Evolutionary conservation across 2,797 vertebrate species (phyloP).

Genomic region (Neosalanx taihuensis): DNA sequence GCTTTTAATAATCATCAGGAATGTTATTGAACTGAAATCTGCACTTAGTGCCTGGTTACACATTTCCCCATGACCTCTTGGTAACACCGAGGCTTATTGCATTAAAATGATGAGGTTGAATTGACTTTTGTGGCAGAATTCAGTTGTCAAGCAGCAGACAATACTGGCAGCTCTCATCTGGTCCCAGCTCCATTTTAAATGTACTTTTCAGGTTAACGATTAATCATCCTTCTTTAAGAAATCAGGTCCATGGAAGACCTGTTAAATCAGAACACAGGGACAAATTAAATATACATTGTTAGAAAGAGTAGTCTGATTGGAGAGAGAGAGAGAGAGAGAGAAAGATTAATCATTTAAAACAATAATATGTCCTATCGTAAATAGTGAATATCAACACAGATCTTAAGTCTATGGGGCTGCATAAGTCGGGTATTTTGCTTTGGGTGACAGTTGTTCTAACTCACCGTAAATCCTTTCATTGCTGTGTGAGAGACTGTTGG

Average conservation of each 20-base stretch:
- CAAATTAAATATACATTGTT: too few relatives aligned
- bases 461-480: constrained; percentile 6
- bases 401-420: background rate
- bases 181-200: background rate
- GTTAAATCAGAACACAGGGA: too few relatives aligned
- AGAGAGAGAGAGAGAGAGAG: too few relatives aligned
- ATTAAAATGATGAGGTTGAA: background rate
- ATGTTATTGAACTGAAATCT: background rate
- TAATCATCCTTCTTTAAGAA: too few relatives aligned
- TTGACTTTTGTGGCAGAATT: background rate
- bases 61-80: background rate
- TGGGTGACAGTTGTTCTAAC: background rate
- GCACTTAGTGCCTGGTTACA: background rate
- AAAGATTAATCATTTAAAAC: too few relatives aligned
- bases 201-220: background rate
- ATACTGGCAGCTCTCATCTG: background rate
- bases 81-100: background rate
- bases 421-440: background rate
- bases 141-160: background rate
- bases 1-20: background rate
- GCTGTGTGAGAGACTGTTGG: background rate
- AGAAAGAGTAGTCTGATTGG: too few relatives aligned
- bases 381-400: too few relatives aligned
- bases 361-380: too few relatives aligned
- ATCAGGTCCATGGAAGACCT: too few relatives aligned